A percentile compares a stretch with the other conserved stretches of the same genome.
Conservation (phyloP, 2,797 vertebrate genomes). For the Macropus fuliginosus region DNA sequence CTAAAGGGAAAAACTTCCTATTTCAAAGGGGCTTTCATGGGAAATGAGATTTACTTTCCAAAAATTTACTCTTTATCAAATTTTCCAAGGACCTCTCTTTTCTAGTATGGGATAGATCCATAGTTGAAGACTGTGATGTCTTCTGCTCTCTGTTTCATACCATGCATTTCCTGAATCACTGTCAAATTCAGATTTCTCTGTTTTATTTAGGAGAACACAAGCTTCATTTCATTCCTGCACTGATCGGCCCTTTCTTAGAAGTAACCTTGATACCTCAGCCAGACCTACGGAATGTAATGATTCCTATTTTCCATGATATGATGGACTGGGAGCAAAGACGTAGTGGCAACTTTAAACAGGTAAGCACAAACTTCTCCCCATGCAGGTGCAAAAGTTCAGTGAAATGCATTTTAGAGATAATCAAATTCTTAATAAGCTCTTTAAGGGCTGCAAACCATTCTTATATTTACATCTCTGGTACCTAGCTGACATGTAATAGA, state of each 20-base stretch:
- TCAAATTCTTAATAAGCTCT: background rate
- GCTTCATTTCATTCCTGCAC: conserved; percentile 96
- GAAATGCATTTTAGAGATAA: background rate
- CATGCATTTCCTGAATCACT: background rate
- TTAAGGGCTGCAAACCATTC: background rate
- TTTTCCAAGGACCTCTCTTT: background rate
- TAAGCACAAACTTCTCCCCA: conserved; percentile 67
- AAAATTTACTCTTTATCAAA: background rate
- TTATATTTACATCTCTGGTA: background rate
- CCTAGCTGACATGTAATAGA: background rate
- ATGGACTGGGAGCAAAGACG: conserved; percentile 99
- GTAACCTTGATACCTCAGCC: conserved; percentile 98
- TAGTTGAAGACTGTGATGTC: background rate
- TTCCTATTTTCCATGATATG: conserved; percentile 99
- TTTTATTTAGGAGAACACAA: conserved; percentile 94
- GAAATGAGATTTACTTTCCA: background rate
- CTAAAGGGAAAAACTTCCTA: background rate
- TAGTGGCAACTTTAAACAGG: conserved; percentile 99
- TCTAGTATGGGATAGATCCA: background rate
- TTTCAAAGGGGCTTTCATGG: background rate
- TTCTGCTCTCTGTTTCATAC: background rate
- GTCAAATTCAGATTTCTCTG: conserved; percentile 2
- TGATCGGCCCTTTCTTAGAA: conserved; percentile 98
- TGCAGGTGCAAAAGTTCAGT: background rate
- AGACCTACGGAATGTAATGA: conserved; percentile 98